Evolutionary conservation across 2,797 vertebrate genomes (phyloP).

Genomic region (Hippocampus kuda): DNA sequence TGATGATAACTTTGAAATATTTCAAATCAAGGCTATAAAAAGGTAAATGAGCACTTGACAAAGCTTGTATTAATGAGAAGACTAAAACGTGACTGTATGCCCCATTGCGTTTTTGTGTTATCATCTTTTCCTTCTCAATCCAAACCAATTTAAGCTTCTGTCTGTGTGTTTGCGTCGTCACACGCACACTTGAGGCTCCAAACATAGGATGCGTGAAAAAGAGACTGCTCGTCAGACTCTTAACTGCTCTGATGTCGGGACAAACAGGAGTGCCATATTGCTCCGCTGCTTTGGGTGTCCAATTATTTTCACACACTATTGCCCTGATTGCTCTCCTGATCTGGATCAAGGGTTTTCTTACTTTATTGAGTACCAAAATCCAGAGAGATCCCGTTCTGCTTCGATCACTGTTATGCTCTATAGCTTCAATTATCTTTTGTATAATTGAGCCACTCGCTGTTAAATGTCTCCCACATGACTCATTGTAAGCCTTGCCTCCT

Average conservation of each 20-base stretch:
- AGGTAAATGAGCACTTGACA: slow-evolving; percentile 34
- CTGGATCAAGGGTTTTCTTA: slow-evolving; percentile 33
- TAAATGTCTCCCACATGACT: slow-evolving; percentile 36
- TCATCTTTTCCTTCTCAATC: slow-evolving; percentile 40
- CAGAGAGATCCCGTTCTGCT: slow-evolving; percentile 21
- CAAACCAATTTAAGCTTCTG: slow-evolving; percentile 38
- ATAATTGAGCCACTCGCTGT: slow-evolving; percentile 34
- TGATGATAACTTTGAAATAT: background rate
- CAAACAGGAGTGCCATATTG: slow-evolving; percentile 39
- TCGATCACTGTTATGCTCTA: slow-evolving; percentile 26
- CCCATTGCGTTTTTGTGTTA: slow-evolving; percentile 55
- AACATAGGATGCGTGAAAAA: slow-evolving; percentile 40
- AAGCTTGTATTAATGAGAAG: slow-evolving; percentile 53
- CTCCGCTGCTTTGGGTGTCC: slow-evolving; percentile 31
- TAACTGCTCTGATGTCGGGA: slow-evolving; percentile 45
- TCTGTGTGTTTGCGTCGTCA: slow-evolving; percentile 48
- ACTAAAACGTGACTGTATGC: slow-evolving; percentile 47
- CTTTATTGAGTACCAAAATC: slow-evolving; percentile 24
- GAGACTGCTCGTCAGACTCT: slow-evolving; percentile 49
- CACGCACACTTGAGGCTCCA: slow-evolving; percentile 40
- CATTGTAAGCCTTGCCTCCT: slow-evolving; percentile 22
- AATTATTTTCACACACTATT: slow-evolving; percentile 58
- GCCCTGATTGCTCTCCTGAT: slow-evolving; percentile 44
- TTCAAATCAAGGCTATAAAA: background rate
- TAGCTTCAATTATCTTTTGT: slow-evolving; percentile 43